Conservation (phyloP, 2,797 vertebrate species). For the Eurystomus glaucurus region DNA sequence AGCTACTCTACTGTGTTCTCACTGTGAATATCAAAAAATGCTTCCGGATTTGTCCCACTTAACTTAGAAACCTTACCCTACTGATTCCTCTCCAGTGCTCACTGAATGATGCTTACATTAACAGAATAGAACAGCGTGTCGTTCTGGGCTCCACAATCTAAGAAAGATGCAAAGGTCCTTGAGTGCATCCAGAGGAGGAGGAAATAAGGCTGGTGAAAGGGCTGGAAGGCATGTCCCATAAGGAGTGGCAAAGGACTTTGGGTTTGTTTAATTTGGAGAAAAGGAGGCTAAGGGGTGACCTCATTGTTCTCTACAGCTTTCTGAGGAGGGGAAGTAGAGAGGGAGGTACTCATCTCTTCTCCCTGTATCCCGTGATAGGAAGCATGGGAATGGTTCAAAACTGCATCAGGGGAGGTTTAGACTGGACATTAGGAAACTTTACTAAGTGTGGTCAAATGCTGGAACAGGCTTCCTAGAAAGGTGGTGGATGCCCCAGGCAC, state of each 20-base stretch:
- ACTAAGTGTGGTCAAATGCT: rapidly evolving
- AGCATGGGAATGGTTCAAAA: rapidly evolving
- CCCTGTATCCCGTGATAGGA: not conserved
- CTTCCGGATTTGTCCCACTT: not conserved
- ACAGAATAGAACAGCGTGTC: not conserved
- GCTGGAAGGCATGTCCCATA: not conserved
- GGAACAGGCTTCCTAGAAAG: no score
- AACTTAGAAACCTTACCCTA: not conserved
- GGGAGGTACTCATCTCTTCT: not conserved
- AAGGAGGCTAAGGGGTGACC: not conserved
- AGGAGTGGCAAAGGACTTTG: not conserved
- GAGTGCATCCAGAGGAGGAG: not conserved
- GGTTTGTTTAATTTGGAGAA: not conserved
- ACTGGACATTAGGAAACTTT: not conserved
- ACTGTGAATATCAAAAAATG: not conserved
- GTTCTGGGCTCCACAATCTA: not conserved
- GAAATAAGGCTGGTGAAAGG: not conserved
- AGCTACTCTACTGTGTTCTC: not conserved
- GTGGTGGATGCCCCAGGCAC: not conserved
- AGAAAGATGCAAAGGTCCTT: not conserved
- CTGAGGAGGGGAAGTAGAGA: not conserved
- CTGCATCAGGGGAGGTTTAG: not conserved
- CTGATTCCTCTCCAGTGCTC: not conserved
- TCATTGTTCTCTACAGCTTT: not conserved
- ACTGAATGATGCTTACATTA: not conserved